Evolutionary conservation across 2,888 invertebrate species (phyloP).

Genomic region (Rapana venosa): DNA sequence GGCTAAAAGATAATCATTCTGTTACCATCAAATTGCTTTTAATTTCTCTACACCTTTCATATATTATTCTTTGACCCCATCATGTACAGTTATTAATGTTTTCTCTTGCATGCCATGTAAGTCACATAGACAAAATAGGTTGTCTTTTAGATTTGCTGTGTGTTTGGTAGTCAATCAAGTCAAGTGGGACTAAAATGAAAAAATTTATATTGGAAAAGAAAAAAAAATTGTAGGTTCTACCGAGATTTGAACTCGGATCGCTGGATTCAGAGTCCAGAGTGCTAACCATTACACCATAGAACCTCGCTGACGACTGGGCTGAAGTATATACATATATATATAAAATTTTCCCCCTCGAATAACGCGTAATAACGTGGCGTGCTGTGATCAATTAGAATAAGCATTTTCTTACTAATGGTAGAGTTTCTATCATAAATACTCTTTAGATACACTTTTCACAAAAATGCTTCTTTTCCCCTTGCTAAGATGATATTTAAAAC

Average conservation of each 20-base stretch:
- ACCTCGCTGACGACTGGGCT: constrained; percentile 6
- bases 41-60: no score
- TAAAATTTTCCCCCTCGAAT: neutral
- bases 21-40: no score
- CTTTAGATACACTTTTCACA: no score
- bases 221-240: constrained; percentile 41
- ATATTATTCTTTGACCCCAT: no score
- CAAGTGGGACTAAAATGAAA: neutral
- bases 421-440: no score
- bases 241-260: constrained; percentile 54
- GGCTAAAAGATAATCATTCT: no score
- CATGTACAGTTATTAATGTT: no score
- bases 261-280: constrained; percentile 55
- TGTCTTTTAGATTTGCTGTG: no score
- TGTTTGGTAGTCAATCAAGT: neutral
- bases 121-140: no score
- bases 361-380: neutral
- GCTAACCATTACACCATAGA: constrained; percentile 54
- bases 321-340: neutral
- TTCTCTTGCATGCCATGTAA: no score
- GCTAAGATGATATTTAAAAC: neutral
- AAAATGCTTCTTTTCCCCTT: neutral
- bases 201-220: neutral
- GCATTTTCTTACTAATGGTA: neutral
- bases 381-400: neutral